Evolutionary conservation across 1,140 invertebrate species (phyloP), one percentile per base, ranked within the genome.

Genomic region (Cepaea nemoralis): DNA sequence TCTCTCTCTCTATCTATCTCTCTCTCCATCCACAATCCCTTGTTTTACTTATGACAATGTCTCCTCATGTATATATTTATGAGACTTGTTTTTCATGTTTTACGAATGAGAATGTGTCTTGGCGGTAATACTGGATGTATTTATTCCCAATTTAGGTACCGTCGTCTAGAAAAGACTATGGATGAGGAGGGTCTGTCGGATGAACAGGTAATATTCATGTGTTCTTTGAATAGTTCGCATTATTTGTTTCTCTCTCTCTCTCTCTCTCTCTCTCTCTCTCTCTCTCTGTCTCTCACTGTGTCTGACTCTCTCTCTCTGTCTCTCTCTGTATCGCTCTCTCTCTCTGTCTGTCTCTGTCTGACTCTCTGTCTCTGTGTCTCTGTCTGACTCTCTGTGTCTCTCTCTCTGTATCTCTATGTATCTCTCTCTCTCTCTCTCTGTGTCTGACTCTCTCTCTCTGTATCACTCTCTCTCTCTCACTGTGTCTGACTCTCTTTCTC

Each of bases 141-240:
- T 66, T 66, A 33, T 66, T 66, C 10, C 6, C 8, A 14, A 12
- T 89, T 40, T 89, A 95, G 97, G 90, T 94, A 97, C 89, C 96
- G 96, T 42, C 96, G 97, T 90, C 92, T 99, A 83, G 97, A 99
- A 93, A 96, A 98, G 92, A 95, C 96, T 66, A 94, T 99, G 90
- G 97, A 97, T 92, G 96, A 98, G 92, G 97, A 98, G 87, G 95
- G 95, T 40, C 84, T 93, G 31, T 88, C 87, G 71, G 92, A 92
- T 85, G 92, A 93, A 88, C 92, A 93, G 86, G 92, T 92, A 86
- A 14, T 27, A 6, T 14, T 48, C 45, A 12, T 48, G 8, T 66
- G 12, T n/a, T 33, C 27, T 66, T n/a, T n/a, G n/a, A n/a, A n/a
- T n/a, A n/a, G n/a, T n/a, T n/a, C n/a, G n/a, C n/a, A n/a, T n/a